Percentiles rank a stretch among this genome's conserved stretches.
These are phyloP conservation scores for Drosophila ambigua DNA, from an alignment of 1,140 invertebrate species.

Conservation along the genomic window DNA sequence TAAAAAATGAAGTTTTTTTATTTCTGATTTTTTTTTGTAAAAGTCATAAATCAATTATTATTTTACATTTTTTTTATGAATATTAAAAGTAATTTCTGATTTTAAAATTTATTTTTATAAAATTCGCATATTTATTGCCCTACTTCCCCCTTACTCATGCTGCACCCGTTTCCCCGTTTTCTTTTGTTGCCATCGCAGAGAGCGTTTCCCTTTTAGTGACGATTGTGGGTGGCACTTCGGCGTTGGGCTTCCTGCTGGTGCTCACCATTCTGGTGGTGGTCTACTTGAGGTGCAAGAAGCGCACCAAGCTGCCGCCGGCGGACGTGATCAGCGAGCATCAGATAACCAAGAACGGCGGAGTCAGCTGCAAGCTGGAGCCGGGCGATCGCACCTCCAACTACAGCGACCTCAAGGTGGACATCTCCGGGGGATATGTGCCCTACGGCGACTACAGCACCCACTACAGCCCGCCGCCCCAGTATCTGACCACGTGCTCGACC, in stretches of 20 bases:
- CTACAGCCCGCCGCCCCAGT: slow-evolving; percentile 90
- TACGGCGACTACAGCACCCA: slow-evolving; percentile 92
- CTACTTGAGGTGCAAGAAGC: slow-evolving; percentile 78
- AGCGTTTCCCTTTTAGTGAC: slow-evolving; percentile 73
- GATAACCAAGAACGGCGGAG: slow-evolving; percentile 78
- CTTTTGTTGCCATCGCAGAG: slow-evolving; percentile 39
- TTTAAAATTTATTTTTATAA: too few relatives aligned
- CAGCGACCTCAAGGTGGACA: slow-evolving; percentile 95
- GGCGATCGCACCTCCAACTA: slow-evolving; percentile 95
- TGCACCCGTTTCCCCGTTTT: background rate
- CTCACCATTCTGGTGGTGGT: slow-evolving; percentile 71
- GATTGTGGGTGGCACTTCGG: slow-evolving; percentile 71
- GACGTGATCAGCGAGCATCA: slow-evolving; percentile 83
- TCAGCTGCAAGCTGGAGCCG: slow-evolving; percentile 85
- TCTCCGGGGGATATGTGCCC: slow-evolving; percentile 94
- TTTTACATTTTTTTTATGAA: too few relatives aligned
- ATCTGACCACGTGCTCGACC: slow-evolving; percentile 78
- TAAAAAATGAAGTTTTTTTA: background rate
- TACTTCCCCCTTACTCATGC: background rate
- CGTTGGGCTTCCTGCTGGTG: slow-evolving; percentile 68
- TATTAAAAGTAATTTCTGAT: too few relatives aligned
- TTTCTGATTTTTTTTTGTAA: too few relatives aligned
- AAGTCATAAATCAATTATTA: too few relatives aligned
- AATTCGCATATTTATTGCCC: too few relatives aligned
- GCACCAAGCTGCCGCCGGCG: slow-evolving; percentile 78